These are phyloP conservation scores for Parapristionchus giblindavisi DNA, from an alignment of 2,888 invertebrate species.

Conservation along the genomic window DNA sequence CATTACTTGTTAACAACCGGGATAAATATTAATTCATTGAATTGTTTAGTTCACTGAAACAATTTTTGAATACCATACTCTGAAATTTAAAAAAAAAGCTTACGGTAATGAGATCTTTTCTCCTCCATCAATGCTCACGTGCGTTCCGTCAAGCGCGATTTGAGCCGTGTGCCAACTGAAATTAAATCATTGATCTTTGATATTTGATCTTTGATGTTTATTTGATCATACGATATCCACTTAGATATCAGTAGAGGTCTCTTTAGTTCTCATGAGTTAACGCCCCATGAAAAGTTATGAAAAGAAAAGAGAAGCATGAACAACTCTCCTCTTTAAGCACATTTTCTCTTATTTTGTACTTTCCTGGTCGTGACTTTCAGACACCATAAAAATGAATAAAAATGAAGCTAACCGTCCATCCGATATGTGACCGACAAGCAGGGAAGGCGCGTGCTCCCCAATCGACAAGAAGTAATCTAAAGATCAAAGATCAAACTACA, in stretches of 20 bases:
- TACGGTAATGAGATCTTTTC: constrained; percentile 30
- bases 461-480: constrained; percentile 34
- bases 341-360: too few species aligned
- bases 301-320: too few species aligned
- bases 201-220: not conserved
- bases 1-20: not conserved
- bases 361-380: too few species aligned
- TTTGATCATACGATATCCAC: too few species aligned
- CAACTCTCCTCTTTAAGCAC: too few species aligned
- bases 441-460: not conserved
- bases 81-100: not conserved
- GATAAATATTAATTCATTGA: too few species aligned
- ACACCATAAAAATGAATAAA: too few species aligned
- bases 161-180: constrained; percentile 37
- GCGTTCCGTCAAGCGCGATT: constrained; percentile 28
- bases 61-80: not conserved
- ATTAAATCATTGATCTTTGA: not conserved
- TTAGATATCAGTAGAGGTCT: not conserved
- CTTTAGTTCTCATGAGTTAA: not conserved
- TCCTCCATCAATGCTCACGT: constrained; percentile 29
- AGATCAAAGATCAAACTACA: constrained; percentile 6
- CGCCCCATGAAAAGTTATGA: too few species aligned
- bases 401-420: constrained; percentile 35
- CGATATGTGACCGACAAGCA: constrained; percentile 22
- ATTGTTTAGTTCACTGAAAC: not conserved